Conservation (phyloP, 2,888 invertebrate species). For the Drosophila multiciliata region DNA sequence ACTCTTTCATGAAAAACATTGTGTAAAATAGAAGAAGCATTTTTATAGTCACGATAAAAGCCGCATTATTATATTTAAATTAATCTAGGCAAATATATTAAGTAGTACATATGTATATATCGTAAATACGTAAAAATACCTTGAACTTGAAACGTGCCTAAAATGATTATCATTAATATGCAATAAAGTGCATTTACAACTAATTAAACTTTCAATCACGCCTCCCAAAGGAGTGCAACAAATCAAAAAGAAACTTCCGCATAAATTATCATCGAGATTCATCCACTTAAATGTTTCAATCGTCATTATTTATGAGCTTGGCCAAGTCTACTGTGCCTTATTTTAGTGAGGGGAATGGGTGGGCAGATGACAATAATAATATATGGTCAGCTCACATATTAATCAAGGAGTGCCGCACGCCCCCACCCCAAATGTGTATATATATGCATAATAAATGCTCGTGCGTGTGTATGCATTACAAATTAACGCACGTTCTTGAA, state of each 20-base stretch:
- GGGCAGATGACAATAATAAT: conserved; percentile 49
- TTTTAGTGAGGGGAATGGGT: conserved; percentile 4
- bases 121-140: neutral
- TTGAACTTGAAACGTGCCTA: conserved; percentile 9
- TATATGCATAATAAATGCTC: conserved; percentile 24
- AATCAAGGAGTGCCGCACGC: conserved; percentile 40
- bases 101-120: neutral
- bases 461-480: conserved; percentile 19
- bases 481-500: conserved; percentile 22
- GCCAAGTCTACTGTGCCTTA: conserved; percentile 1
- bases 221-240: conserved; percentile 27
- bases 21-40: neutral
- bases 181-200: conserved; percentile 26
- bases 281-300: conserved; percentile 40
- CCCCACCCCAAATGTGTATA: neutral
- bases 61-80: neutral
- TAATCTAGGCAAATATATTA: neutral
- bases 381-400: conserved; percentile 69
- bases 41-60: neutral
- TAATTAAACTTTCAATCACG: conserved; percentile 32
- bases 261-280: conserved; percentile 58
- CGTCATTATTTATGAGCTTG: conserved; percentile 40
- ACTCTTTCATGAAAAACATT: neutral
- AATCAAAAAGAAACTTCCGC: conserved; percentile 63
- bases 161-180: conserved; percentile 12